Conservation (phyloP, 2,113 vertebrate species). For the Echinops telfairi region DNA sequence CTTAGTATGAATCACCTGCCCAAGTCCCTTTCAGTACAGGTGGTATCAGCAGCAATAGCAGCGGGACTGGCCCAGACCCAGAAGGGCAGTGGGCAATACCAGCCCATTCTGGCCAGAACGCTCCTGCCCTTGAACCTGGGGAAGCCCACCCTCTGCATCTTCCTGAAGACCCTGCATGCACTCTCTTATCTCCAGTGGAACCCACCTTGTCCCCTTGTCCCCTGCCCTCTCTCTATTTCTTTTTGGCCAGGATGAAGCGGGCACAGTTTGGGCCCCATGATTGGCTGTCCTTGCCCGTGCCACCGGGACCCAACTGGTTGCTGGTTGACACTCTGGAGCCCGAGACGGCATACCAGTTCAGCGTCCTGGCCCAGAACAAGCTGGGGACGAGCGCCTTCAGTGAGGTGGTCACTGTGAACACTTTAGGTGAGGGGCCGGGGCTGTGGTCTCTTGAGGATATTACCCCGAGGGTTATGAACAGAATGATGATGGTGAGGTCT, state of each 20-base stretch:
- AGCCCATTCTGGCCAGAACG: background rate
- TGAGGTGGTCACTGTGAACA: constrained; percentile 99
- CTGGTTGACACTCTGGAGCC: constrained; percentile 96
- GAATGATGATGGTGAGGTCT: fast-evolving
- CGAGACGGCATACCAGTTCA: constrained; percentile 99
- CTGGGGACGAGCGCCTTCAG: constrained; percentile 99
- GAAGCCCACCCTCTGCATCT: background rate
- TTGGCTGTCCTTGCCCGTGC: constrained; percentile 97
- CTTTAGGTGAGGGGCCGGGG: constrained; percentile 92
- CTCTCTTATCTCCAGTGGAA: constrained; percentile 62
- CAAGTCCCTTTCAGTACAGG: background rate
- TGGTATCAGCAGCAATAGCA: background rate
- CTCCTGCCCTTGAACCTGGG: background rate
- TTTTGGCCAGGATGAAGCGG: constrained; percentile 94
- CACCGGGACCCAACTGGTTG: constrained; percentile 94
- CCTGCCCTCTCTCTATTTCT: constrained; percentile 62
- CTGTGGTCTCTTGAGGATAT: fast-evolving
- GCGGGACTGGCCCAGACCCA: background rate
- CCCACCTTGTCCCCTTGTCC: constrained; percentile 69
- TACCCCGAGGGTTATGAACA: fast-evolving
- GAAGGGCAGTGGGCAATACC: background rate
- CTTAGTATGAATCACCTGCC: background rate
- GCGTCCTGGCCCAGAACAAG: constrained; percentile 99
- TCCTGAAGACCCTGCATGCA: background rate
- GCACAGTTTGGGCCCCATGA: constrained; percentile 97